These are phyloP conservation scores for Pammene fasciana DNA, from an alignment of 2,888 invertebrate species.

Conservation along the genomic window DNA sequence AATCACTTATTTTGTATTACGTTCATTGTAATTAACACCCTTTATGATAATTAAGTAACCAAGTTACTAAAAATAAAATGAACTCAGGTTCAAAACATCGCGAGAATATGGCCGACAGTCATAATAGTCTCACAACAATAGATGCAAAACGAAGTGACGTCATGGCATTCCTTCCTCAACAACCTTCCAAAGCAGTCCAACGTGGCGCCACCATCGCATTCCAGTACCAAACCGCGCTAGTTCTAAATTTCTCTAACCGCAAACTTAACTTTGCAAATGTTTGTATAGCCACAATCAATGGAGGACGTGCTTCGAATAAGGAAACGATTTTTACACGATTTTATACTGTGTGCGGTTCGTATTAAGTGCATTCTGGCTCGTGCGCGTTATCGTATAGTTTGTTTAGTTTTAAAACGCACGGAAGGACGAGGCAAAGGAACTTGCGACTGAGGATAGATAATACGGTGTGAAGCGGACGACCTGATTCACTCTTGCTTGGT, in stretches of 20 bases:
- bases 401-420: slow-evolving; percentile 12
- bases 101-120: slow-evolving; percentile 1
- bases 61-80: neutral
- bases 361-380: slow-evolving; percentile 2
- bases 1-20: too few species aligned
- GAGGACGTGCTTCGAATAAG: slow-evolving; percentile 27
- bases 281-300: slow-evolving; percentile 39
- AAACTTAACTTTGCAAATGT: slow-evolving; percentile 25
- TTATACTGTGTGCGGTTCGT: neutral
- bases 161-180: slow-evolving; percentile 27
- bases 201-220: slow-evolving; percentile 17
- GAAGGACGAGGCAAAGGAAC: slow-evolving; percentile 2
- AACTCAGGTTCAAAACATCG: neutral
- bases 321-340: neutral
- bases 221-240: neutral
- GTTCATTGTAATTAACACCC: too few species aligned
- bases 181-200: neutral
- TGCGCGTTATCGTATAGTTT: slow-evolving; percentile 10
- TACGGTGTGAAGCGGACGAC: neutral
- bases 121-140: slow-evolving; percentile 5
- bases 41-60: too few species aligned
- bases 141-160: slow-evolving; percentile 35
- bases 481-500: neutral
- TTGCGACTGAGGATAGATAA: slow-evolving; percentile 10
- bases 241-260: slow-evolving; percentile 19